Evolutionary conservation across 2,113 vertebrate genomes (phyloP).

Genomic region (Neogale vison): DNA sequence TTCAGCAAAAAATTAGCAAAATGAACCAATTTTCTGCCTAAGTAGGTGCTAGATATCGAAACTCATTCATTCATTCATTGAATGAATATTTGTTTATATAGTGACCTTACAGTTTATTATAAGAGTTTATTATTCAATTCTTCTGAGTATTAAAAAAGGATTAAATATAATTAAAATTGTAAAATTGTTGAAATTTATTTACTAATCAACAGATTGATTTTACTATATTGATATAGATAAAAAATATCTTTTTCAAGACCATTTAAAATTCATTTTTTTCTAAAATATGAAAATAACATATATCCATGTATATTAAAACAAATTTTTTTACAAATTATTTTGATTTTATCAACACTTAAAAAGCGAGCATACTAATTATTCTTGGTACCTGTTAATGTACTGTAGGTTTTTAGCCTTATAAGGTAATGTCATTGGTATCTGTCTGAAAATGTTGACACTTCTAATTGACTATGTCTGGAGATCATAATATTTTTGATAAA

Average conservation of each 20-base stretch:
- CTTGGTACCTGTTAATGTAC: background rate
- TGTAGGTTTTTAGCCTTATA: background rate
- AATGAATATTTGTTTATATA: background rate
- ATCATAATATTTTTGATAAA: slow-evolving; percentile 10
- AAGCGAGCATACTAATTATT: background rate
- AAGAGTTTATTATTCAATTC: background rate
- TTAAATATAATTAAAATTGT: background rate
- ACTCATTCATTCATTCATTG: background rate
- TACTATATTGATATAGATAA: background rate
- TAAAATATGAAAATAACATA: background rate
- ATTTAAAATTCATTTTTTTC: background rate
- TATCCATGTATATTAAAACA: background rate
- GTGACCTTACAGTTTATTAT: background rate
- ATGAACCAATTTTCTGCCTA: background rate
- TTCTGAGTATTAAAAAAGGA: background rate
- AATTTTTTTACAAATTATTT: slow-evolving; percentile 32
- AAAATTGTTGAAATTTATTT: background rate
- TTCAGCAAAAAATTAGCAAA: slow-evolving; percentile 3
- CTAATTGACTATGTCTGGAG: background rate
- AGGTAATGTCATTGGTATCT: background rate
- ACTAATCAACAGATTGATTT: background rate
- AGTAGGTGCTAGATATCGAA: background rate
- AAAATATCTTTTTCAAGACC: background rate
- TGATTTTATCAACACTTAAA: background rate
- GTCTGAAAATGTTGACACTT: background rate